These are phyloP conservation scores for Macropis europaea DNA, from an alignment of 2,888 invertebrate species.

Conservation along the genomic window DNA sequence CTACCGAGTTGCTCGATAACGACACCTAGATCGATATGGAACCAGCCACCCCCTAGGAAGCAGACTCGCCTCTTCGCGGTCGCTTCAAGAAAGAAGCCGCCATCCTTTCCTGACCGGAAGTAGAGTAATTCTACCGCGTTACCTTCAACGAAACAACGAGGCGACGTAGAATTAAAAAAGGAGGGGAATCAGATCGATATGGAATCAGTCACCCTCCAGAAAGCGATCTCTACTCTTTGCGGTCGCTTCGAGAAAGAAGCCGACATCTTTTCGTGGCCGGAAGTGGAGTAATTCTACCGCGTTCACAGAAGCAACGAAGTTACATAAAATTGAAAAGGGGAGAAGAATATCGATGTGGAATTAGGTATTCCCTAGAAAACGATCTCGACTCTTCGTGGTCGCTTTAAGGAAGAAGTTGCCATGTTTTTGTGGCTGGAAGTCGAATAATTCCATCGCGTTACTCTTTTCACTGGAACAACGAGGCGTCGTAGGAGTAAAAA, in stretches of 20 bases:
- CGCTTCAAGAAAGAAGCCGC: slow-evolving; percentile 23
- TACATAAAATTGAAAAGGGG: too few relatives aligned
- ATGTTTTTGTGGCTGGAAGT: too few relatives aligned
- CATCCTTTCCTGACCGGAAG: neutral
- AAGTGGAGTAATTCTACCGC: too few relatives aligned
- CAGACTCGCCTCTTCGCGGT: slow-evolving; percentile 34
- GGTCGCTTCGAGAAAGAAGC: slow-evolving; percentile 22
- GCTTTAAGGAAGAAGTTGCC: slow-evolving; percentile 21
- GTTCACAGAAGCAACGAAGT: too few relatives aligned
- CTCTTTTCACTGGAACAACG: too few relatives aligned
- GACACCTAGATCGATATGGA: slow-evolving; percentile 64
- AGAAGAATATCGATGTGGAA: slow-evolving; percentile 60
- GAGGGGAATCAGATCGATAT: slow-evolving; percentile 56
- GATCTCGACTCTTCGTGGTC: slow-evolving; percentile 32
- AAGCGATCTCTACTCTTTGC: slow-evolving; percentile 35
- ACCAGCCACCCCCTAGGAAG: slow-evolving; percentile 39
- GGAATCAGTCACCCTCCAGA: slow-evolving; percentile 42
- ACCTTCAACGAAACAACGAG: too few relatives aligned
- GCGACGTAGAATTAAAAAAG: too few relatives aligned
- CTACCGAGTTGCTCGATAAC: slow-evolving; percentile 56
- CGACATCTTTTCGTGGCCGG: neutral
- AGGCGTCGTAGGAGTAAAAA: too few relatives aligned
- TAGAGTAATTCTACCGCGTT: too few relatives aligned
- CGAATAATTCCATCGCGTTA: too few relatives aligned
- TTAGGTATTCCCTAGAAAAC: slow-evolving; percentile 36